Evolutionary conservation across 1,140 invertebrate genomes (phyloP).

Genomic region (Aphaenogaster floridana): DNA sequence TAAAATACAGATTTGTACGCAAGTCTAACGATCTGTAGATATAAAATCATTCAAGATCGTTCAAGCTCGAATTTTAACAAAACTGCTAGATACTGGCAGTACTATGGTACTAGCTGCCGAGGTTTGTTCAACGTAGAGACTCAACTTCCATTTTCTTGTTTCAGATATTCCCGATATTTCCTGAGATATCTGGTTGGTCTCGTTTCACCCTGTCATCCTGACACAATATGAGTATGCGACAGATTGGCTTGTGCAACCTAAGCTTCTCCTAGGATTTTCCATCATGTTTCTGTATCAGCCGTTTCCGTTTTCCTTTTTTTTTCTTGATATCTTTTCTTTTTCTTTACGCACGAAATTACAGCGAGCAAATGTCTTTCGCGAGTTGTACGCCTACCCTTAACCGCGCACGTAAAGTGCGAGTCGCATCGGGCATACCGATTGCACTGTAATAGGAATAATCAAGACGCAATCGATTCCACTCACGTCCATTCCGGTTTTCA

Average conservation of each 20-base stretch:
- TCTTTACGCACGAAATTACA: not conserved
- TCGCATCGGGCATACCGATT: not conserved
- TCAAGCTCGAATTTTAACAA: not conserved
- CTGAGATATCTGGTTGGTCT: not conserved
- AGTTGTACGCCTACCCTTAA: not conserved
- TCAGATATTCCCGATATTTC: not conserved
- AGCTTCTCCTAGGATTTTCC: not conserved
- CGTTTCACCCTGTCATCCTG: not conserved
- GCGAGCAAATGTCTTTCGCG: not conserved
- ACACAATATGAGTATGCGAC: not conserved
- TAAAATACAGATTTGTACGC: not conserved
- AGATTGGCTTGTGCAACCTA: not conserved
- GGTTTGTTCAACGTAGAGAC: not conserved
- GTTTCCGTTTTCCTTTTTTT: not conserved
- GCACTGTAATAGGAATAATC: slow-evolving; percentile 13
- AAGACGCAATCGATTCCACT: slow-evolving; percentile 10
- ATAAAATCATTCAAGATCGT: not conserved
- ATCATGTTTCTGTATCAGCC: not conserved
- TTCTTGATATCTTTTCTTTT: not conserved
- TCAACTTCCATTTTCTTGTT: not conserved
- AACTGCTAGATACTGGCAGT: not conserved
- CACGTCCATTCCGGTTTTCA: slow-evolving; percentile 26
- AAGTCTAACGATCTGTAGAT: not conserved
- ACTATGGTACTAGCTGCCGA: not conserved
- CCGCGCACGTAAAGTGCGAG: not conserved